Percentiles rank a stretch among this genome's conserved stretches.
Conservation (phyloP, 2,797 vertebrate species). For the Crocodylus rhombifer region DNA sequence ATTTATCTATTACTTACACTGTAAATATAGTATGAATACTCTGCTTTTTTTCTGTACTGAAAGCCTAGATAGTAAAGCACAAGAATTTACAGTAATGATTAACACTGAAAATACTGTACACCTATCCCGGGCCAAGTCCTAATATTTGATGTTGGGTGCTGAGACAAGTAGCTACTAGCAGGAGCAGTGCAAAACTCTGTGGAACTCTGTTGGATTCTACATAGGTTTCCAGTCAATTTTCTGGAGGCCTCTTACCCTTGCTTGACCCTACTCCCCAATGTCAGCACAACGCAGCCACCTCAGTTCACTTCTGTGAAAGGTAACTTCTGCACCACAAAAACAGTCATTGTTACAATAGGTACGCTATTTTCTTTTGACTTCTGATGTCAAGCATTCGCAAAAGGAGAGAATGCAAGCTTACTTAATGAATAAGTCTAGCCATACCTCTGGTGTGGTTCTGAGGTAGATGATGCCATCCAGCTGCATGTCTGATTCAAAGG, state of each 20-base stretch:
- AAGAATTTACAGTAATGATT: not conserved
- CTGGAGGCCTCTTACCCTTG: not conserved
- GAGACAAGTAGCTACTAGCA: not conserved
- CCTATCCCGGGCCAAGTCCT: not conserved
- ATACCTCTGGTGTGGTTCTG: conserved; percentile 86
- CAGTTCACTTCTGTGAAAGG: not conserved
- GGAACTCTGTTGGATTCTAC: not conserved
- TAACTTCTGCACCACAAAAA: not conserved
- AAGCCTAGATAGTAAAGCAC: not conserved
- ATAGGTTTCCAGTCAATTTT: not conserved
- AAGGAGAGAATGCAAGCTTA: not conserved
- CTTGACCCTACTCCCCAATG: not conserved
- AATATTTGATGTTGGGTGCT: not conserved
- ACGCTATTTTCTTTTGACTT: no score
- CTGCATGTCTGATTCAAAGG: conserved; percentile 83
- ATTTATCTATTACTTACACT: not conserved
- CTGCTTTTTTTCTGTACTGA: not conserved
- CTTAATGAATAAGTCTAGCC: not conserved
- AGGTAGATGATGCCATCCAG: conserved; percentile 89
- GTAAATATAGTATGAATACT: not conserved
- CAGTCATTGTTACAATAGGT: no score
- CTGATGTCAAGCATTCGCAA: no score
- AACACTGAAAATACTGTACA: not conserved
- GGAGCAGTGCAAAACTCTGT: not conserved
- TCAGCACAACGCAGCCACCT: not conserved